Percentiles rank a stretch among this genome's conserved stretches.
phyloP scores from a whole-genome alignment of 2,797 vertebrate genomes.

The Echiichthys vipera region DNA sequence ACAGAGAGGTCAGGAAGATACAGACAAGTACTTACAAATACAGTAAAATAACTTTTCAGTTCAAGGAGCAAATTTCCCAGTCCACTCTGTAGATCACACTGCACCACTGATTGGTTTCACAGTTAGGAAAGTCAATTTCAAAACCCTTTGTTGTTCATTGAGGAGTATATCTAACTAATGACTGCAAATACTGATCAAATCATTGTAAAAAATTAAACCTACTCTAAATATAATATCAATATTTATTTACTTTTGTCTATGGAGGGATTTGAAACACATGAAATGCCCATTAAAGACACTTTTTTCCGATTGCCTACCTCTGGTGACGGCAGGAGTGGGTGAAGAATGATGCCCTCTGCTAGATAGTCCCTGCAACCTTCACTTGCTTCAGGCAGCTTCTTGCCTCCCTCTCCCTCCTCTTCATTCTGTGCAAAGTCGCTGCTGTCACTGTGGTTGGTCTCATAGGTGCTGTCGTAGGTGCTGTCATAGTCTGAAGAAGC shows the following conservation, averaged over 20 bases:
- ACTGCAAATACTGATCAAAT: neutral
- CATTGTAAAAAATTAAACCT: neutral
- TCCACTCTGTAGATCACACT: neutral
- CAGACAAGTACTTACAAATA: neutral
- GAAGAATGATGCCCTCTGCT: conserved; percentile 83
- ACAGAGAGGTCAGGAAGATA: neutral
- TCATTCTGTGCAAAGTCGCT: conserved; percentile 94
- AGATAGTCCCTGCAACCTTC: conserved; percentile 70
- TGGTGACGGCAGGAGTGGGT: conserved; percentile 76
- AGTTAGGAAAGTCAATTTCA: neutral
- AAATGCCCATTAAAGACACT: neutral
- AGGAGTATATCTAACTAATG: neutral
- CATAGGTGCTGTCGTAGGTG: conserved; percentile 85
- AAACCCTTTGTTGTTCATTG: neutral
- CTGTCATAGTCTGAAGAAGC: conserved; percentile 94
- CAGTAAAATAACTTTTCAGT: neutral
- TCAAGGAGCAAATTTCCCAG: neutral
- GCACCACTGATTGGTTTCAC: neutral
- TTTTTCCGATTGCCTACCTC: conserved; percentile 68
- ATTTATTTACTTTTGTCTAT: neutral
- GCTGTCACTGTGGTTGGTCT: conserved; percentile 98
- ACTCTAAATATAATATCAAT: neutral
- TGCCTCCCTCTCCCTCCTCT: conserved; percentile 86
- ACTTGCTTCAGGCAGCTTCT: conserved; percentile 73
- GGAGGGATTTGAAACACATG: neutral